These are phyloP conservation scores for Pelobates cultripes DNA, from an alignment of 2,797 vertebrate species.

Conservation along the genomic window DNA sequence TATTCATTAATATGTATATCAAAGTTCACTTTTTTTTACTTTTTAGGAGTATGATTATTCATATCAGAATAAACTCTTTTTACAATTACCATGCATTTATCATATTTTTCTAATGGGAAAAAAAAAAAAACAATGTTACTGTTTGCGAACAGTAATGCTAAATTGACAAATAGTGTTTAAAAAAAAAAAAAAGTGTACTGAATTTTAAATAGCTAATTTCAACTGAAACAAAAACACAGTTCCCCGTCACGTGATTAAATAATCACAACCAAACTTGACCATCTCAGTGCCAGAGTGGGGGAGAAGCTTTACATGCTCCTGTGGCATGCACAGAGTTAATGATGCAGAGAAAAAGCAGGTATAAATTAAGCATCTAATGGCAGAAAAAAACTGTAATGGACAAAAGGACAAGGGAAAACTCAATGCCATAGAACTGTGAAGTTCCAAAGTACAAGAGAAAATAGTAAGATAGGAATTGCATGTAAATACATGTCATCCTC, in stretches of 20 bases:
- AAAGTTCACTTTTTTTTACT: neutral
- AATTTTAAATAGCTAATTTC: slow-evolving; percentile 66
- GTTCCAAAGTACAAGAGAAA: slow-evolving; percentile 75
- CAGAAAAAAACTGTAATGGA: slow-evolving; percentile 35
- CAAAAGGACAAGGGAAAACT: slow-evolving; percentile 14
- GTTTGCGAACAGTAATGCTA: slow-evolving; percentile 81
- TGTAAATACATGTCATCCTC: slow-evolving; percentile 87
- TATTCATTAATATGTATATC: neutral
- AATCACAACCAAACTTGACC: neutral
- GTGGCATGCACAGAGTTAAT: slow-evolving; percentile 63
- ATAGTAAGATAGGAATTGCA: slow-evolving; percentile 86
- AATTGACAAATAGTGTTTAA: slow-evolving; percentile 74
- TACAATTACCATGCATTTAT: slow-evolving; percentile 68
- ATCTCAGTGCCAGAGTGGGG: neutral
- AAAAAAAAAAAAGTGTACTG: slow-evolving; percentile 65
- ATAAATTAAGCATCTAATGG: neutral
- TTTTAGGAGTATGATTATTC: neutral
- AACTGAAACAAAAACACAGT: neutral
- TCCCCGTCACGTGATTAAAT: neutral
- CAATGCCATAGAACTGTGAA: slow-evolving; percentile 67
- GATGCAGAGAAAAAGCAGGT: neutral
- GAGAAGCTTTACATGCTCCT: neutral
- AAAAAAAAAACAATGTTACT: slow-evolving; percentile 80
- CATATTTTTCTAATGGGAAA: slow-evolving; percentile 79
- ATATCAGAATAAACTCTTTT: neutral